These are phyloP conservation scores for Hypsopygia costalis DNA, from an alignment of 2,888 invertebrate species.

Conservation along the genomic window DNA sequence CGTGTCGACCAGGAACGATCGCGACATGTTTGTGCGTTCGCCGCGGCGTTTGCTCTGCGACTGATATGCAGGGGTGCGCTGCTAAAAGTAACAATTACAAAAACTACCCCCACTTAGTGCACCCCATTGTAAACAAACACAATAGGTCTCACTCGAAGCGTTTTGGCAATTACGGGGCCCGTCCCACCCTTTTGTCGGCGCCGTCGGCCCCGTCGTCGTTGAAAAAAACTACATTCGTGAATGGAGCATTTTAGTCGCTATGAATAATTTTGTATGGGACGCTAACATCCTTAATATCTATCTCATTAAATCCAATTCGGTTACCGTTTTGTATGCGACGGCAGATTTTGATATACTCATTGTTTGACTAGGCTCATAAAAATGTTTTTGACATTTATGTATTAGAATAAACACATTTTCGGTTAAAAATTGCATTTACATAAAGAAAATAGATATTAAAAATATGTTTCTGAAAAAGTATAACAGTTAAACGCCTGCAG, in stretches of 20 bases:
- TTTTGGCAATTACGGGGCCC: conserved; percentile 79
- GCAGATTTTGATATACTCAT: conserved; percentile 24
- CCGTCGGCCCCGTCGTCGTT: conserved; percentile 67
- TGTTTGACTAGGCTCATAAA: background rate
- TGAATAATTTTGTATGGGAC: conserved; percentile 78
- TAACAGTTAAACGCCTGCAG: too few species aligned
- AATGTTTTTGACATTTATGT: background rate
- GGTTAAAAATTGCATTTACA: too few species aligned
- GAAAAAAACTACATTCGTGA: conserved; percentile 62
- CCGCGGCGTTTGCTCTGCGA: conserved; percentile 44
- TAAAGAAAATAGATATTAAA: too few species aligned
- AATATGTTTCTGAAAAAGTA: too few species aligned
- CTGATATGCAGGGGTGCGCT: conserved; percentile 56
- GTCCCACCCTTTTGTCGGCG: conserved; percentile 77
- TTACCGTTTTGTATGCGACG: conserved; percentile 54
- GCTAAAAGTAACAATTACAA: conserved; percentile 74
- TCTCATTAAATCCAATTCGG: conserved; percentile 77
- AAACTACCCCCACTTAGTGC: conserved; percentile 78
- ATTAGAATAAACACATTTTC: too few species aligned
- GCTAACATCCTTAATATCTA: conserved; percentile 73
- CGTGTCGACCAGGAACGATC: conserved; percentile 90
- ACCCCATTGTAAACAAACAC: conserved; percentile 76
- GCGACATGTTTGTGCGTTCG: conserved; percentile 82
- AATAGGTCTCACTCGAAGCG: conserved; percentile 76
- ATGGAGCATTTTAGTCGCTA: conserved; percentile 75